These are phyloP conservation scores for Teleopsis dalmanni DNA, from an alignment of 1,140 invertebrate genomes.

Conservation along the genomic window DNA sequence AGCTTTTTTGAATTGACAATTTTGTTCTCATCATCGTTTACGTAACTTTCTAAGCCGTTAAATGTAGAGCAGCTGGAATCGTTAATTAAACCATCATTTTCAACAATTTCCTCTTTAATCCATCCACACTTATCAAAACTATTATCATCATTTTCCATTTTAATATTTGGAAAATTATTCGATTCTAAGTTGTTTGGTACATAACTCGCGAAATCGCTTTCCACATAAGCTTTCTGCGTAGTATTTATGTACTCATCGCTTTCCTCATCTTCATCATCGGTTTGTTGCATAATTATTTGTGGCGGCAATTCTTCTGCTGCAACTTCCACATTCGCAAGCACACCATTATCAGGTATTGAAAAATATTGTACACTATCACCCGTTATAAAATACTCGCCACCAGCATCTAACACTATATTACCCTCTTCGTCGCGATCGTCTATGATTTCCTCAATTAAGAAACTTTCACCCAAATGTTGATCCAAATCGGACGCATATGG, in stretches of 20 bases:
- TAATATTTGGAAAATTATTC: too few species aligned
- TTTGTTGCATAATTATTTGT: slow-evolving; percentile 33
- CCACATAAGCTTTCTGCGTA: too few species aligned
- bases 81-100: too few species aligned
- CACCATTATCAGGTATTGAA: slow-evolving; percentile 27
- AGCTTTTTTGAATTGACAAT: too few species aligned
- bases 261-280: slow-evolving; percentile 20
- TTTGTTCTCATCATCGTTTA: too few species aligned
- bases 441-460: slow-evolving; percentile 32
- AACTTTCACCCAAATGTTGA: slow-evolving; percentile 29
- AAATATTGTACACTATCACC: slow-evolving; percentile 35
- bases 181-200: too few species aligned
- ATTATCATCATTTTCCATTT: too few species aligned
- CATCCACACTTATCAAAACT: too few species aligned
- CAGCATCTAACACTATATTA: slow-evolving; percentile 31
- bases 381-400: slow-evolving; percentile 33
- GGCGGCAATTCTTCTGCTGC: slow-evolving; percentile 32
- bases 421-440: slow-evolving; percentile 19
- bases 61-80: too few species aligned
- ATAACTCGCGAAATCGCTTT: too few species aligned
- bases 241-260: slow-evolving; percentile 18
- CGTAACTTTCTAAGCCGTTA: too few species aligned
- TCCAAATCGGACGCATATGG: slow-evolving; percentile 29
- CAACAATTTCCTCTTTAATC: too few species aligned
- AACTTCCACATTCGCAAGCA: slow-evolving; percentile 21